Evolutionary conservation across 2,113 vertebrate species (phyloP), one percentile per base, ranked within the genome.

Genomic region (Scophthalmus maximus): DNA sequence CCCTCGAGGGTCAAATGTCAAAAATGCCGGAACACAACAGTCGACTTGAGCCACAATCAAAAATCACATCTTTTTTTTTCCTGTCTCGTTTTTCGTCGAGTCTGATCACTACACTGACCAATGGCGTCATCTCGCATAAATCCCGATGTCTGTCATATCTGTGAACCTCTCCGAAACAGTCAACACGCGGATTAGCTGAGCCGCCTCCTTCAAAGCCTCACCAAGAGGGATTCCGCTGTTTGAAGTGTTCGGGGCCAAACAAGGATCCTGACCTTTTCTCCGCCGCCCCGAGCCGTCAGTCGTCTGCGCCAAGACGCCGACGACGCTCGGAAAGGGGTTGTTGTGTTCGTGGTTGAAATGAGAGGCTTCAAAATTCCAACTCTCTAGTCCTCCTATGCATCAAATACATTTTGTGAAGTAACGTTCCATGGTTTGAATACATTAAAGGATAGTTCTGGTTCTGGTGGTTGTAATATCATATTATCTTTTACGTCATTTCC

Each of bases 201-300:
- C 63, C 40, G 68, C 61, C 70, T 80, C 59, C 67, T 69, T 83
- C 73, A 80, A 75, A 80, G 65, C 79, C 73, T 72, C 68, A 44
- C 59, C 82, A 38, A 68, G 74, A 76, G 78, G 80, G 80, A 83
- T 83, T 83, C 66, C 56, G 8, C 50, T 56, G 80, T 81, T 67
- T 83, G 80, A 81, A 83, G 81, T 70, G 80, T 26, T 71, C 67
- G 0, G 5, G 82, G 63, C 77, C 51, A 17, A 36, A 81, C 83
- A 64, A 52, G 77, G 63, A 78, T 83, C 77, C 61, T 85, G 80
- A 85, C 86, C 86, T 86, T 88, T 85, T 53, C 56, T 34, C 10
- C 0, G 29, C 34, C 49, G 60, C 78, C 52, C 76, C 42, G 18
- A 20, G 78, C 72, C 51, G 58, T 68, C 79, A 57, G 22, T 42